These are phyloP conservation scores for Takifugu flavidus DNA, from an alignment of 2,113 vertebrate species.

Conservation along the genomic window DNA sequence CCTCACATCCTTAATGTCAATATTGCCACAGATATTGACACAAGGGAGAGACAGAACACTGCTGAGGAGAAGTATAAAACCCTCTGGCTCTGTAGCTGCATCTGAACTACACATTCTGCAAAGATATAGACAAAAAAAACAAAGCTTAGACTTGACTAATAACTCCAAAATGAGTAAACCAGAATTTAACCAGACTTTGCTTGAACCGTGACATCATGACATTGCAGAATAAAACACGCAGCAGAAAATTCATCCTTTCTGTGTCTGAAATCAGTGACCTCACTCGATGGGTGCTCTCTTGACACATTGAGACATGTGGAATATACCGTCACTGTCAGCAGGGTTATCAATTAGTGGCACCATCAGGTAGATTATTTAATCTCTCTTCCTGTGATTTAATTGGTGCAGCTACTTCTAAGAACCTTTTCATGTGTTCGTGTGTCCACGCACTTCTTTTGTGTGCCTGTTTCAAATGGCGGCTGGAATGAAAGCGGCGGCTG, in stretches of 20 bases:
- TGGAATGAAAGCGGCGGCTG: slow-evolving; percentile 8
- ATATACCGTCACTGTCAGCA: slow-evolving; percentile 13
- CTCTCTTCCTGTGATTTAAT: slow-evolving; percentile 1
- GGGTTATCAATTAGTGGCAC: slow-evolving; percentile 25
- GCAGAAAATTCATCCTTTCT: slow-evolving; percentile 2
- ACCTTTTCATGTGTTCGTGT: not conserved
- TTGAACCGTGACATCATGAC: slow-evolving; percentile 18
- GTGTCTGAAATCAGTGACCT: slow-evolving; percentile 16
- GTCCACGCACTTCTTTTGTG: not conserved
- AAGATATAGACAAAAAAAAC: not conserved
- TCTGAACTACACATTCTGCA: not conserved
- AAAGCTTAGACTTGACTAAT: not conserved
- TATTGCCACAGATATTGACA: not conserved
- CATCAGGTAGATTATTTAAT: slow-evolving; percentile 11
- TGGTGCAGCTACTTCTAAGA: not conserved
- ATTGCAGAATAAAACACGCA: slow-evolving; percentile 1
- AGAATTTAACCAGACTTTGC: slow-evolving; percentile 1
- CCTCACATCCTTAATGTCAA: not conserved
- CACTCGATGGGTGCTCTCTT: slow-evolving; percentile 23
- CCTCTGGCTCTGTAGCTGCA: too few relatives aligned
- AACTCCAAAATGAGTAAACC: slow-evolving; percentile 8
- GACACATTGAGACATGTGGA: slow-evolving; percentile 14
- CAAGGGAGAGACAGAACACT: not conserved
- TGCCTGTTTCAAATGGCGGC: not conserved
- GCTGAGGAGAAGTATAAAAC: too few relatives aligned